Evolutionary conservation across 2,888 invertebrate species (phyloP), one percentile per base, ranked within the genome.

Genomic region (Lamellibrachia columna): DNA sequence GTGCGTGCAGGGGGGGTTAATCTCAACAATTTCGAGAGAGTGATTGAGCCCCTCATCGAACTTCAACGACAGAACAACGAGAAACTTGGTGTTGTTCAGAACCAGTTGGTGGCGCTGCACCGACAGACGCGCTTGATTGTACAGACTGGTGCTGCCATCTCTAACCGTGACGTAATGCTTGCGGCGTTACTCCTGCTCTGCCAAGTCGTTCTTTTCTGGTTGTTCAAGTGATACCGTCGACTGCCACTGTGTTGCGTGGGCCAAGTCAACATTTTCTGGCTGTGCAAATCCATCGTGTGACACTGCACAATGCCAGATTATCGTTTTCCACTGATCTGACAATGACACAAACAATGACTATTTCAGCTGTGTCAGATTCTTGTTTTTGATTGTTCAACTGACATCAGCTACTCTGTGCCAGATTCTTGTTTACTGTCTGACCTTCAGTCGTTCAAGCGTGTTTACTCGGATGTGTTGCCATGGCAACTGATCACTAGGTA

Each of bases 41-140:
- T 92, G 15, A 11, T 93, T 7, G 92, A 92, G 6, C 92, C 93
- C 1, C 52, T 94, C n/a, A 15, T 93, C 6, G 92, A 60, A 22
- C 75, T 93, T 15, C 94, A 94, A 92, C 92, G 92, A 58, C 93
- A 93, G 52, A 92, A 90, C n/a, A 90, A 75, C 52, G 93, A 94
- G 52, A 94, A 92, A 92, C 90, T 93, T n/a, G 53, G 53, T 11
- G 53, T 91, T 53, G 90, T 93, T 8, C 94, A 94, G 90, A 92
- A 92, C 53, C 94, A 93, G 92, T 92, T 94, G 60, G 28, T 75
- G 3, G 75, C 75, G 75, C 75, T 75, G 75, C 75, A 75, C 1
- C 75, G 75, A 75, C 75, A 75, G 75, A 75, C 75, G 22, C 75
- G 75, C 22, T 4, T 75, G 22, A 75, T 75, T n/a, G 6, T 75